phyloP scores from a whole-genome alignment of 2,888 invertebrate species.

The Brachyopa scutellaris region DNA sequence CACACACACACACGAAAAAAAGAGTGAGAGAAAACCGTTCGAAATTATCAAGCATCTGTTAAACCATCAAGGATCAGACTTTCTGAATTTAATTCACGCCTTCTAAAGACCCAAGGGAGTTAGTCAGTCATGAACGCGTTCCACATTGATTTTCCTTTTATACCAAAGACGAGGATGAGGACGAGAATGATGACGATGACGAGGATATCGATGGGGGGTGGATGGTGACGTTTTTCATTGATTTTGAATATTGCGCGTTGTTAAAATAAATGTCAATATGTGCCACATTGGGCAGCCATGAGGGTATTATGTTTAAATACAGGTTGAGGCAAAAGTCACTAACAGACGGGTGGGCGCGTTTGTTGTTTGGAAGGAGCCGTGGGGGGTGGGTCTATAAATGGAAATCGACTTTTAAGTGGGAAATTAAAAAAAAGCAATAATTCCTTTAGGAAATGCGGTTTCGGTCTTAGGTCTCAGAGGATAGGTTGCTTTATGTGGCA shows the following conservation, averaged over 20 bases:
- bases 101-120: conserved; percentile 46
- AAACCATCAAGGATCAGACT: conserved; percentile 67
- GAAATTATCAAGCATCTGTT: conserved; percentile 71
- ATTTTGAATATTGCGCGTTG: conserved; percentile 62
- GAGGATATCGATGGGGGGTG: not conserved
- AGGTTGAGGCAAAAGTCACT: conserved; percentile 13
- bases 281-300: conserved; percentile 43
- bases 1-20: not conserved
- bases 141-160: conserved; percentile 38
- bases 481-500: too few species aligned
- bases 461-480: too few species aligned
- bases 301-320: conserved; percentile 25
- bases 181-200: not conserved
- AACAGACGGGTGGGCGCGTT: conserved; percentile 21
- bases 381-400: too few species aligned
- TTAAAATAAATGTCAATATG: conserved; percentile 57
- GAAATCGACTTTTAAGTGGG: too few species aligned
- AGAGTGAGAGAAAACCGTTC: conserved; percentile 41
- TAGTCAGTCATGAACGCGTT: conserved; percentile 49
- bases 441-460: too few species aligned
- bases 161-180: not conserved
- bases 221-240: conserved; percentile 57
- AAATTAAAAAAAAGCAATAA: too few species aligned
- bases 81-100: conserved; percentile 64
- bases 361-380: not conserved